These are phyloP conservation scores for Odontomyia ornata DNA, from an alignment of 2,888 invertebrate genomes.

Conservation along the genomic window DNA sequence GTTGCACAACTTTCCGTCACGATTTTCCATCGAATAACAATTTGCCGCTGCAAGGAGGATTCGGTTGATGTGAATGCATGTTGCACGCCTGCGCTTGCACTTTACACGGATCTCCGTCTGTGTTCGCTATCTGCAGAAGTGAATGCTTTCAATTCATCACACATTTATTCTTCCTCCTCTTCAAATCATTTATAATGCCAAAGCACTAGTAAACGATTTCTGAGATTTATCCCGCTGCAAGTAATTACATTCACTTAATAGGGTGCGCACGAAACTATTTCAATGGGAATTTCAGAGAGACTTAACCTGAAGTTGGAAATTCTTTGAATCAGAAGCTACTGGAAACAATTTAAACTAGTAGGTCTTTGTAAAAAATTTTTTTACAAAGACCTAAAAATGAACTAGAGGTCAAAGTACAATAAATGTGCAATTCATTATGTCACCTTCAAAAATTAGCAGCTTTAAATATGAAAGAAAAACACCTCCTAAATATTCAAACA, in stretches of 20 bases:
- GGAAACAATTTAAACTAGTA: too few species aligned
- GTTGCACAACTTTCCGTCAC: conserved; percentile 35
- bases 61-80: neutral
- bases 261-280: neutral
- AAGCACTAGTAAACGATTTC: neutral
- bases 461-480: too few species aligned
- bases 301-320: too few species aligned
- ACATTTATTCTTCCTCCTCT: neutral
- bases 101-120: neutral
- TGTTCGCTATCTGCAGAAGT: neutral
- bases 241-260: neutral
- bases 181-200: neutral
- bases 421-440: too few species aligned
- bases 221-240: neutral
- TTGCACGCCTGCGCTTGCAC: neutral
- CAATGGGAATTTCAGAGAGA: too few species aligned
- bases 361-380: too few species aligned
- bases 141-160: too few species aligned
- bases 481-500: too few species aligned
- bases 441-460: too few species aligned
- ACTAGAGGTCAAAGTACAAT: too few species aligned
- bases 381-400: too few species aligned
- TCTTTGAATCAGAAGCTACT: too few species aligned
- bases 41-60: neutral
- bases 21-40: conserved; percentile 10